These are phyloP conservation scores for Lycaena phlaeas DNA, from an alignment of 2,888 invertebrate genomes.

Conservation along the genomic window DNA sequence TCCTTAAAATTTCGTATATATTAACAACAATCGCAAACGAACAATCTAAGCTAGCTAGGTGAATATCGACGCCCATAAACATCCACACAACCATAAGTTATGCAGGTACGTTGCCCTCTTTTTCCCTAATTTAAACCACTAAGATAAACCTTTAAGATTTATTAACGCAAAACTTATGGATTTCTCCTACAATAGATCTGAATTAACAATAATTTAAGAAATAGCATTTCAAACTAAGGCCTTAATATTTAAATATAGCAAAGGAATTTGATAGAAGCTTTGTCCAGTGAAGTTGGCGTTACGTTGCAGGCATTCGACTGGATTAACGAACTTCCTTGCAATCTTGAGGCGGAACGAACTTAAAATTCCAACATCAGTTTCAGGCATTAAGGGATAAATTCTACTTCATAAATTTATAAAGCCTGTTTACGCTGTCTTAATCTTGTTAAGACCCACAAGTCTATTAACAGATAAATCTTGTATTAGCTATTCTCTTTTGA, in stretches of 20 bases:
- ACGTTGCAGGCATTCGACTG: constrained; percentile 30
- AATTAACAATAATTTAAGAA: neutral
- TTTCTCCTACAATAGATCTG: neutral
- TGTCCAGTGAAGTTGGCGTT: constrained; percentile 17
- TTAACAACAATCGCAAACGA: no score
- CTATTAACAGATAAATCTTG: constrained; percentile 57
- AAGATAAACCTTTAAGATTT: no score
- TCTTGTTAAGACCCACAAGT: constrained; percentile 52
- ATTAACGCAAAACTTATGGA: neutral
- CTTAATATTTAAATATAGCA: constrained; percentile 8
- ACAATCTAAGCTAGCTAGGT: no score
- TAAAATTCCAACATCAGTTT: constrained; percentile 61
- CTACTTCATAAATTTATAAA: constrained; percentile 50
- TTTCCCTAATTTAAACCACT: no score
- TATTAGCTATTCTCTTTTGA: constrained; percentile 58
- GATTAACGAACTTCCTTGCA: constrained; percentile 48
- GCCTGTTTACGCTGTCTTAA: constrained; percentile 45
- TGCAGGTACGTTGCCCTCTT: no score
- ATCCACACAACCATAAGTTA: no score
- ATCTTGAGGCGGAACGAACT: constrained; percentile 45
- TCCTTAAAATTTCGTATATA: no score
- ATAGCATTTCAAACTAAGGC: no score
- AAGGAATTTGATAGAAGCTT: constrained; percentile 14
- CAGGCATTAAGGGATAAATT: constrained; percentile 43
- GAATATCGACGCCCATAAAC: no score